A percentile compares a stretch with the other conserved stretches of the same genome.
Evolutionary conservation across 1,140 invertebrate species (phyloP).

Genomic region (Zaprionus capensis): DNA sequence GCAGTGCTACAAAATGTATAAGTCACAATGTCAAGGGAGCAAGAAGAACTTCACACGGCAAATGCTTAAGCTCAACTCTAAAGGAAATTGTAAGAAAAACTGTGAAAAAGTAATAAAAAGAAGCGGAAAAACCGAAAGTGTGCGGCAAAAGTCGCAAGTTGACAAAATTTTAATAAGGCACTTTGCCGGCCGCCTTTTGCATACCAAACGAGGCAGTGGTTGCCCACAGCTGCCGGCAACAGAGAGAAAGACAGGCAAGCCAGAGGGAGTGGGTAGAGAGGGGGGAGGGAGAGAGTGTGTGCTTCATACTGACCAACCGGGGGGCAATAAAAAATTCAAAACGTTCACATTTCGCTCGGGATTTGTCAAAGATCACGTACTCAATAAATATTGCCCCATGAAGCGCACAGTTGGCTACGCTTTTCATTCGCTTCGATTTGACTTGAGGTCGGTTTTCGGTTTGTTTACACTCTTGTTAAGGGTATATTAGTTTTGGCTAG

Average conservation of each 20-base stretch:
- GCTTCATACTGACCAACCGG: conserved; percentile 48
- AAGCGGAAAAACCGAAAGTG: conserved; percentile 20
- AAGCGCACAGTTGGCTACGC: conserved; percentile 66
- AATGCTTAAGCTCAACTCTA: conserved; percentile 21
- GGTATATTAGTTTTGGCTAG: not conserved
- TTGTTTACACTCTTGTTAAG: not conserved
- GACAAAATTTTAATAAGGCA: conserved; percentile 83
- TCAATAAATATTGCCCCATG: conserved; percentile 82
- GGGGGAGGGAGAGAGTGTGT: conserved; percentile 22
- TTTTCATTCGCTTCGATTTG: conserved; percentile 26
- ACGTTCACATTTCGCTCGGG: conserved; percentile 73
- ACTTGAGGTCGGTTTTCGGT: conserved; percentile 30
- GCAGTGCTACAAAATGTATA: conserved; percentile 50
- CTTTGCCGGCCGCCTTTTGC: conserved; percentile 76
- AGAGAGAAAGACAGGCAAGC: not conserved
- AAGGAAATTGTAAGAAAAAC: conserved; percentile 28
- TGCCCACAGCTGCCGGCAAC: conserved; percentile 63
- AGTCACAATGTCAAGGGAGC: conserved; percentile 56
- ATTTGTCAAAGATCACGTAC: conserved; percentile 80
- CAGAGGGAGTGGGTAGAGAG: not conserved
- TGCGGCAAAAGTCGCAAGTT: conserved; percentile 65
- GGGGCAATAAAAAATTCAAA: conserved; percentile 81
- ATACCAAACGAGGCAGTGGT: conserved; percentile 65
- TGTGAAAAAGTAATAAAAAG: conserved; percentile 49
- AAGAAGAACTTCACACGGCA: conserved; percentile 20